phyloP scores from a whole-genome alignment of 1,140 invertebrate species.

The Trichoplusia ni region DNA sequence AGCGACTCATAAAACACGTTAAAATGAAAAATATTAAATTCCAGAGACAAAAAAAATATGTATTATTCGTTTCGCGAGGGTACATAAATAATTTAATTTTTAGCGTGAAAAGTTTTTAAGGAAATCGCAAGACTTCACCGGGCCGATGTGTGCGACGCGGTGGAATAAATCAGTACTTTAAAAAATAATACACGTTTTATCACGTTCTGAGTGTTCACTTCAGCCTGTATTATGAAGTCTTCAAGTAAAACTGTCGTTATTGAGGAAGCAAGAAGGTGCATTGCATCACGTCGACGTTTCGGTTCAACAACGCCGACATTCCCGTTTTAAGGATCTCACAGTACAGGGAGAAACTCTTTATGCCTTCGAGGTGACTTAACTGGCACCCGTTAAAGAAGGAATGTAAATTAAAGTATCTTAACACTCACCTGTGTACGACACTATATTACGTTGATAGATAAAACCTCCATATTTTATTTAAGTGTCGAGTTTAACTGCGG shows the following conservation, averaged over 20 bases:
- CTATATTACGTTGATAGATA: background rate
- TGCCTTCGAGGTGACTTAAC: conserved; percentile 11
- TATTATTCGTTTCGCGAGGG: conserved; percentile 45
- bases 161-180: conserved; percentile 37
- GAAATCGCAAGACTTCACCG: conserved; percentile 1
- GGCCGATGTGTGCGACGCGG: conserved; percentile 9
- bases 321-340: too few species aligned
- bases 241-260: too few species aligned
- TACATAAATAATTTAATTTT: conserved; percentile 60
- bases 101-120: conserved; percentile 26
- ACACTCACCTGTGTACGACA: background rate
- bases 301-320: too few species aligned
- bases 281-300: too few species aligned
- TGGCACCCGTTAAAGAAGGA: conserved; percentile 13
- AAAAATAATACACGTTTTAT: conserved; percentile 32
- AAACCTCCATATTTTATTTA: conserved; percentile 6
- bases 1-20: conserved; percentile 57
- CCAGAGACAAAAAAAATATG: conserved; percentile 60
- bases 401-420: conserved; percentile 10
- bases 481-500: background rate
- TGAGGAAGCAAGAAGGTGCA: too few species aligned
- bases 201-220: background rate
- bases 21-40: conserved; percentile 69
- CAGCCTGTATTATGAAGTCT: too few species aligned
- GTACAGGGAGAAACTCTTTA: conserved; percentile 20